A percentile compares a stretch with the other conserved stretches of the same genome.
Conservation (phyloP, 53 echinoderm and acorn worm genomes). For the Paracentrotus lividus region DNA sequence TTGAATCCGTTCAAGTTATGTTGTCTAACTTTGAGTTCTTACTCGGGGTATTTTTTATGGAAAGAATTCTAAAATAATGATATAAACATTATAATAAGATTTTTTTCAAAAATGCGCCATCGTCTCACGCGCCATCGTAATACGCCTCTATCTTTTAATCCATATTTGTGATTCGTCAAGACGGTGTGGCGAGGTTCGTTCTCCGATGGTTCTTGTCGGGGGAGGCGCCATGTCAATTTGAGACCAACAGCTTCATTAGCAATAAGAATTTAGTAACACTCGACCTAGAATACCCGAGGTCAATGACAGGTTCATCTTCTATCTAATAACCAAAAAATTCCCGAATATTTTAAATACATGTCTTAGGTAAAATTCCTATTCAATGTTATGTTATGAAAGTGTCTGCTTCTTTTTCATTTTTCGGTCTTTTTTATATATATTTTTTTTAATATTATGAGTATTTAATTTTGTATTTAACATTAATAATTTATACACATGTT, state of each 20-base stretch:
- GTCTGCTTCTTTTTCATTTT: too few relatives aligned
- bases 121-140: background rate
- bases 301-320: background rate
- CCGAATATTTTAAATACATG: too few relatives aligned
- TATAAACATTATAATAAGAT: too few relatives aligned
- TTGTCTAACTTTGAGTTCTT: background rate
- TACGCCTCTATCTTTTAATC: background rate
- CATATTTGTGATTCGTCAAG: background rate
- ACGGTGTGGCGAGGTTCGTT: background rate
- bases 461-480: too few relatives aligned
- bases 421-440: too few relatives aligned
- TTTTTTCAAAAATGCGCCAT: too few relatives aligned
- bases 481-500: too few relatives aligned
- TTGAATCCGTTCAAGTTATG: background rate
- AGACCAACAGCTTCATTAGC: slow-evolving; percentile 9
- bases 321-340: background rate
- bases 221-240: slow-evolving; percentile 3
- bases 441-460: too few relatives aligned
- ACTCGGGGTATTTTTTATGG: background rate
- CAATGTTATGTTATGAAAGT: too few relatives aligned
- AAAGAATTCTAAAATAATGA: background rate
- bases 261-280: background rate
- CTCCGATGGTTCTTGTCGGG: background rate
- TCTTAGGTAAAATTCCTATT: too few relatives aligned
- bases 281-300: slow-evolving; percentile 13